Evolutionary conservation across 2,113 vertebrate species (phyloP).

Genomic region (Cervus canadensis): DNA sequence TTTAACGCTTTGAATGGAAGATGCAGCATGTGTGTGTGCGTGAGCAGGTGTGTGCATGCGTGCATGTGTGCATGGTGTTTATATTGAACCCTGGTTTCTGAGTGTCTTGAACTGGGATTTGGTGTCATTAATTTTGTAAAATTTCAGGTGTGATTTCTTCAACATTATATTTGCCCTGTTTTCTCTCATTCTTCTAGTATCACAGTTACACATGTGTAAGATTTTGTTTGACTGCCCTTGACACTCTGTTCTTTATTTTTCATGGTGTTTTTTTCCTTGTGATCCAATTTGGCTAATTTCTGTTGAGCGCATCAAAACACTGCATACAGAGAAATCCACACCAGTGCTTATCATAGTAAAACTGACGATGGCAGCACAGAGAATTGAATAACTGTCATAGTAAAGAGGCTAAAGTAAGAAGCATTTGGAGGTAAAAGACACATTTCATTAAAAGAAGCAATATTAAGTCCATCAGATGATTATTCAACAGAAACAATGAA

Average conservation of each 20-base stretch:
- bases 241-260: neutral
- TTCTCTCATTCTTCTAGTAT: neutral
- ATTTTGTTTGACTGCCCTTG: neutral
- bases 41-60: rapidly evolving
- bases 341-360: neutral
- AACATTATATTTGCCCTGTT: neutral
- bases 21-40: neutral
- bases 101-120: neutral
- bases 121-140: neutral
- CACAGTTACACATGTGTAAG: neutral
- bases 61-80: neutral
- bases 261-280: neutral
- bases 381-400: neutral
- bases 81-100: neutral
- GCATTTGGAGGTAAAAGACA: neutral
- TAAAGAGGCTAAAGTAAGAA: neutral
- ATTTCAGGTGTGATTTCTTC: neutral
- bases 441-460: neutral
- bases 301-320: neutral
- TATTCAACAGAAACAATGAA: neutral
- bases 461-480: neutral
- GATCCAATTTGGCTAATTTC: neutral
- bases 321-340: neutral
- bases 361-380: neutral
- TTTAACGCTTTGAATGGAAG: neutral